Percentiles rank a stretch among this genome's conserved stretches.
phyloP scores from a whole-genome alignment of 2,888 invertebrate species.

The Heliconius sara region DNA sequence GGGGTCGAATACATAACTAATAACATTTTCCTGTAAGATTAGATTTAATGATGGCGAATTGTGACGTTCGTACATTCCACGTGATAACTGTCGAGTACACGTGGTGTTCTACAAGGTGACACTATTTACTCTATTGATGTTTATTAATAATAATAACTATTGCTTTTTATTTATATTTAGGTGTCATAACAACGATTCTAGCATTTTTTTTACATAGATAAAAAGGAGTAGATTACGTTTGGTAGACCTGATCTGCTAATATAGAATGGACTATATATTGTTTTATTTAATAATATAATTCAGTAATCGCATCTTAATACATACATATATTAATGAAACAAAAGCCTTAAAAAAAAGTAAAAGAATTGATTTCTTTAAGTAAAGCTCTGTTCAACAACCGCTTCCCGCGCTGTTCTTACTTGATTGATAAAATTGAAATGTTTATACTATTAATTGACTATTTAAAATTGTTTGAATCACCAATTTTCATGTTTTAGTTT shows the following conservation, averaged over 20 bases:
- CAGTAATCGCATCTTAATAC: no score
- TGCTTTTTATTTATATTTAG: background rate
- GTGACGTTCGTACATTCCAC: slow-evolving; percentile 33
- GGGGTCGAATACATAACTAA: slow-evolving; percentile 13
- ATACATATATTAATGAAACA: no score
- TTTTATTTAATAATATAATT: no score
- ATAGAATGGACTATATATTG: no score
- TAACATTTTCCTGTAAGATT: slow-evolving; percentile 31
- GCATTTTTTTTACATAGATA: background rate
- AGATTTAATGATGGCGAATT: slow-evolving; percentile 31
- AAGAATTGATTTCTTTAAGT: no score
- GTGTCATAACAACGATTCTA: background rate
- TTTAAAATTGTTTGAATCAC: background rate
- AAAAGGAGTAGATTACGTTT: no score
- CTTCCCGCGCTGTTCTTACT: no score
- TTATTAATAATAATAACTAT: background rate
- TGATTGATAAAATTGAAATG: no score
- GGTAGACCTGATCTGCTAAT: no score
- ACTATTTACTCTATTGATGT: slow-evolving; percentile 12
- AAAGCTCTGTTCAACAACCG: no score
- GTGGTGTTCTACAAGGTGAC: slow-evolving; percentile 20
- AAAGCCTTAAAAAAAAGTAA: no score
- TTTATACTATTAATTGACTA: background rate
- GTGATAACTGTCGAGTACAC: slow-evolving; percentile 26
- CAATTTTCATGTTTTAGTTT: no score